Conservation (phyloP, 2,113 vertebrate genomes). For the Menura novaehollandiae region DNA sequence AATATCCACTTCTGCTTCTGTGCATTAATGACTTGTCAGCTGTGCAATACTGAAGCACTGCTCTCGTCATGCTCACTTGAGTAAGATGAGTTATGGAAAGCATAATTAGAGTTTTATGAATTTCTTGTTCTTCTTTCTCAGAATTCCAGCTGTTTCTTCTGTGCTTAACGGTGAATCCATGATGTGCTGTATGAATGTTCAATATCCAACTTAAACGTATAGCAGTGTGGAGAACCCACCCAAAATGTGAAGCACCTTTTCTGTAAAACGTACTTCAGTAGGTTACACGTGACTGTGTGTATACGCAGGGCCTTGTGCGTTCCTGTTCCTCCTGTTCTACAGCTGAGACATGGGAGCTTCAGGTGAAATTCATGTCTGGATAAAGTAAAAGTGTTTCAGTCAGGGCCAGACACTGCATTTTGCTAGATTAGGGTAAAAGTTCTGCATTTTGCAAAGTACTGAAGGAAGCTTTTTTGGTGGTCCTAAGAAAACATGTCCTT, state of each 20-base stretch:
- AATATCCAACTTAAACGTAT: rapidly evolving
- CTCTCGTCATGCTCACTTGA: constrained; percentile 4
- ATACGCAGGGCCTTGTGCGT: background rate
- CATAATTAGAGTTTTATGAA: background rate
- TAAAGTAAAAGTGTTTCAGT: background rate
- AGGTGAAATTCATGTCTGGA: background rate
- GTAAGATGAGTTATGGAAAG: constrained; percentile 10
- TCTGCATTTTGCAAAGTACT: background rate
- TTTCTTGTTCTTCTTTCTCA: background rate
- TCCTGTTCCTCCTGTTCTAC: background rate
- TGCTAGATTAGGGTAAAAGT: background rate
- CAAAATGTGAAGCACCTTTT: background rate
- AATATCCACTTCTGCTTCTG: constrained; percentile 36
- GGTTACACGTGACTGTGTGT: rapidly evolving
- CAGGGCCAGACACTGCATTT: background rate
- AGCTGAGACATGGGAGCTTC: background rate
- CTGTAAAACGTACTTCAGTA: background rate
- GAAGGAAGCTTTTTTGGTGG: background rate
- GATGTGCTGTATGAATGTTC: background rate
- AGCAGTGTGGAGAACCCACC: background rate
- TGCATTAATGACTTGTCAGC: constrained; percentile 42
- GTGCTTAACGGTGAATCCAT: background rate
- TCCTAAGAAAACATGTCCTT: background rate
- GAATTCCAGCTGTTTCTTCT: background rate
- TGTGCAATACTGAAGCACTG: background rate